These are phyloP conservation scores for Drosophila anomalata DNA, from an alignment of 2,888 invertebrate species.

Conservation along the genomic window DNA sequence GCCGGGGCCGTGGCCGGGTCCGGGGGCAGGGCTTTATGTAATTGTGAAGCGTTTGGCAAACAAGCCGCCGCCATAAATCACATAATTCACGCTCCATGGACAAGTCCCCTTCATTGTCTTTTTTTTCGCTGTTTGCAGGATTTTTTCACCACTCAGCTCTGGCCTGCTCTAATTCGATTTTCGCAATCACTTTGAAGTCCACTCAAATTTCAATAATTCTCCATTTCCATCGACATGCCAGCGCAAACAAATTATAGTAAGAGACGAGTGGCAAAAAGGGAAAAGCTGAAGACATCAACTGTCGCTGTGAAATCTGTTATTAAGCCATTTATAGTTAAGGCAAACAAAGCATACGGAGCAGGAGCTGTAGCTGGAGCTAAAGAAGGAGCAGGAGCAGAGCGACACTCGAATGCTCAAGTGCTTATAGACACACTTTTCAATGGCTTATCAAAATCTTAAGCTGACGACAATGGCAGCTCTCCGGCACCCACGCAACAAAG, in stretches of 20 bases:
- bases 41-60: conserved; percentile 71
- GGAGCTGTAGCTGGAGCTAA: background rate
- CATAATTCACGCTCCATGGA: conserved; percentile 75
- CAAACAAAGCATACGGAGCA: conserved; percentile 50
- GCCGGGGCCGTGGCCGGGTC: conserved; percentile 39
- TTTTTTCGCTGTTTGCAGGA: conserved; percentile 18
- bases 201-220: conserved; percentile 79
- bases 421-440: conserved; percentile 75
- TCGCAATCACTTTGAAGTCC: conserved; percentile 75
- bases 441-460: conserved; percentile 77
- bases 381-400: conserved; percentile 15
- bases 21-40: conserved; percentile 57
- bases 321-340: conserved; percentile 59
- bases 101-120: conserved; percentile 62
- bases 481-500: conserved; percentile 40
- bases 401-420: conserved; percentile 63
- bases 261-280: conserved; percentile 18
- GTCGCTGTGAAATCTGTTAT: conserved; percentile 55
- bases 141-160: background rate
- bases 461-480: conserved; percentile 55
- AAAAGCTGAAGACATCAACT: conserved; percentile 55
- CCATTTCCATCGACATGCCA: conserved; percentile 59
- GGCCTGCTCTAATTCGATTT: conserved; percentile 68
- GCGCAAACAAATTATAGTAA: conserved; percentile 64
- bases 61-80: conserved; percentile 71